These are phyloP conservation scores for Hyles vespertilio DNA, from an alignment of 1,140 invertebrate genomes.

Conservation along the genomic window DNA sequence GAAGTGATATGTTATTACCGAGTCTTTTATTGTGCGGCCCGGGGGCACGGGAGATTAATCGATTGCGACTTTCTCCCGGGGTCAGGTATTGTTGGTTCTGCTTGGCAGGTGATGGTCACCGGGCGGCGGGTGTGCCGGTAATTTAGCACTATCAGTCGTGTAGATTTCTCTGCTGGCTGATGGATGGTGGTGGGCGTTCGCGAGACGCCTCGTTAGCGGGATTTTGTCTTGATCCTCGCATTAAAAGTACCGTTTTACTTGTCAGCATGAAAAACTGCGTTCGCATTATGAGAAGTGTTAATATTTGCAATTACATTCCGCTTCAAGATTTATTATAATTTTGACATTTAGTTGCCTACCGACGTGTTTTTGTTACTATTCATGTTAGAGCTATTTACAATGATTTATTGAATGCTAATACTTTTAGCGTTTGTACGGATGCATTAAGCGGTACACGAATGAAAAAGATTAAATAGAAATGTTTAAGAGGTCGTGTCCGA, in stretches of 20 bases:
- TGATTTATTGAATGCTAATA: too few relatives aligned
- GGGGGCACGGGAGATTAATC: conserved; percentile 50
- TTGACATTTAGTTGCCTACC: too few relatives aligned
- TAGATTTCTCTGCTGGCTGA: conserved; percentile 37
- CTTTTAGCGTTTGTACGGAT: too few relatives aligned
- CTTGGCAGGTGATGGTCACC: conserved; percentile 26
- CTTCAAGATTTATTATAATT: too few relatives aligned
- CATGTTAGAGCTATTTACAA: too few relatives aligned
- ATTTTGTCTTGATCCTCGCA: neutral
- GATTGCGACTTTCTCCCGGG: conserved; percentile 52
- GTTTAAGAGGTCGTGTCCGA: too few relatives aligned
- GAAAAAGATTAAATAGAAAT: too few relatives aligned
- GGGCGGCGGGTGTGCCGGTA: conserved; percentile 28
- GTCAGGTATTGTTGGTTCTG: conserved; percentile 43
- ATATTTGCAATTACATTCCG: too few relatives aligned
- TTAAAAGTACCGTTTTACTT: neutral
- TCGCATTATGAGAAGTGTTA: neutral
- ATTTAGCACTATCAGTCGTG: conserved; percentile 40
- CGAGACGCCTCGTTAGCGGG: conserved; percentile 1
- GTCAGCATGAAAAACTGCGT: conserved; percentile 1
- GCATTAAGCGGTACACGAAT: too few relatives aligned
- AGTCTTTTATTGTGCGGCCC: conserved; percentile 40
- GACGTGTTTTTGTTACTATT: too few relatives aligned
- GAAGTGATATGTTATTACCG: conserved; percentile 51
- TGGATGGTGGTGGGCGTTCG: conserved; percentile 1